phyloP scores from a whole-genome alignment of 2,888 invertebrate species.

The Drosophila greeni region DNA sequence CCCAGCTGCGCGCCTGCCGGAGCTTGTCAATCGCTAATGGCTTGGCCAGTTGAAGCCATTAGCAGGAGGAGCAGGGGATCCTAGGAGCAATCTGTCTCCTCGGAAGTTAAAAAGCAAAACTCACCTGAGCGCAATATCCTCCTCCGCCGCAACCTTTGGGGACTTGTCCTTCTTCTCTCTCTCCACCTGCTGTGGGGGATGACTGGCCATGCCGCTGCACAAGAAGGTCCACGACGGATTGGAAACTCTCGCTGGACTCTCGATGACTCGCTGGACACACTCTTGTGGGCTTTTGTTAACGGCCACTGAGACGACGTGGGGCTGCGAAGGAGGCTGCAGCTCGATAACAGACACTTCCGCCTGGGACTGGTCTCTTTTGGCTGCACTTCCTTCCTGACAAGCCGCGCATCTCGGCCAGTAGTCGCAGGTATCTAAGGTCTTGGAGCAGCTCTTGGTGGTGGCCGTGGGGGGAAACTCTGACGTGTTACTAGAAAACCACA shows the following conservation, averaged over 20 bases:
- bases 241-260: neutral
- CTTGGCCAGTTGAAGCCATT: constrained; percentile 11
- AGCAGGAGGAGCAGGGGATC: neutral
- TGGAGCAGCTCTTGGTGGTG: constrained; percentile 50
- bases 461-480: constrained; percentile 9
- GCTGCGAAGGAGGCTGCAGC: constrained; percentile 21
- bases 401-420: constrained; percentile 81
- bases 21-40: constrained; percentile 30
- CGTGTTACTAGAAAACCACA: constrained; percentile 26
- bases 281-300: constrained; percentile 47
- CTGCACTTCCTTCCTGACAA: constrained; percentile 47
- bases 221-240: constrained; percentile 68
- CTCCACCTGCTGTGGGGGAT: constrained; percentile 3
- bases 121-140: constrained; percentile 27
- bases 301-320: constrained; percentile 60
- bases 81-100: constrained; percentile 14
- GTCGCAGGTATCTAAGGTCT: constrained; percentile 79
- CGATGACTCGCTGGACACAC: neutral
- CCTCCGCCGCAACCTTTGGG: neutral
- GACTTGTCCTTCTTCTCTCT: neutral
- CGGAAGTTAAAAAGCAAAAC: constrained; percentile 6
- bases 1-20: constrained; percentile 1
- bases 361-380: constrained; percentile 3
- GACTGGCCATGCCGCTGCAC: constrained; percentile 59
- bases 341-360: neutral